A percentile compares a stretch with the other conserved stretches of the same genome.
Conservation (phyloP, 1,140 invertebrate genomes). For the Diachasmimorpha longicaudata region DNA sequence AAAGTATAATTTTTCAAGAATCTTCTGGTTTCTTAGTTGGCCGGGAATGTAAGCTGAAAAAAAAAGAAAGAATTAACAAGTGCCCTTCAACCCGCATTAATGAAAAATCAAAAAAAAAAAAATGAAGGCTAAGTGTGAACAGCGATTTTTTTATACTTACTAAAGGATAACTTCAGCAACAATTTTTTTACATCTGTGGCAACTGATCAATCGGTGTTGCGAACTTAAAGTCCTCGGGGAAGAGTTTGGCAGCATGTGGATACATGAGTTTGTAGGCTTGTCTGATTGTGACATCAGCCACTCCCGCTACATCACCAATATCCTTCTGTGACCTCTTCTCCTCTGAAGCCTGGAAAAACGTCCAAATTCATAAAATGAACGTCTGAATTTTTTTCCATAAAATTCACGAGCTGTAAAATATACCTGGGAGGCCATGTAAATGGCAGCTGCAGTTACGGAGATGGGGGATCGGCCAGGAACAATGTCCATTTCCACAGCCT, state of each 20-base stretch:
- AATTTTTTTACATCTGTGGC: conserved; percentile 77
- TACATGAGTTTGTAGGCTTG: conserved; percentile 99
- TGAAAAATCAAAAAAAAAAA: too few relatives aligned
- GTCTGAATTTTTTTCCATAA: too few relatives aligned
- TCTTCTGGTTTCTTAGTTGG: neutral
- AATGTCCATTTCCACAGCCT: conserved; percentile 96
- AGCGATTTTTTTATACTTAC: too few relatives aligned
- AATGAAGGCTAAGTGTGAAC: too few relatives aligned
- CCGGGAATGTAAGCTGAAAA: conserved; percentile 31
- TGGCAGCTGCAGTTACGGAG: conserved; percentile 98
- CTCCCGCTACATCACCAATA: conserved; percentile 98
- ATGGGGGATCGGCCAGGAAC: conserved; percentile 99
- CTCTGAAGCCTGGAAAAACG: conserved; percentile 78
- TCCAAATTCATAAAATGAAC: conserved; percentile 4
- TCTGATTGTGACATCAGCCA: conserved; percentile 97
- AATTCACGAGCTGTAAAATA: too few relatives aligned
- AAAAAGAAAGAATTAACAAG: neutral
- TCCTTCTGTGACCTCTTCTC: conserved; percentile 96
- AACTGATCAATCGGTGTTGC: conserved; percentile 92
- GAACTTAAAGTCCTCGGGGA: conserved; percentile 97
- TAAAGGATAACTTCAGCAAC: neutral
- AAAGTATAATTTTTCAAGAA: neutral
- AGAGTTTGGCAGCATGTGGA: conserved; percentile 88
- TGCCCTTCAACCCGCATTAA: neutral
- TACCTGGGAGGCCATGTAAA: conserved; percentile 99